Base-by-base conservation (phyloP, 1,140 invertebrate genomes). In the Sycobia sp. region DNA sequence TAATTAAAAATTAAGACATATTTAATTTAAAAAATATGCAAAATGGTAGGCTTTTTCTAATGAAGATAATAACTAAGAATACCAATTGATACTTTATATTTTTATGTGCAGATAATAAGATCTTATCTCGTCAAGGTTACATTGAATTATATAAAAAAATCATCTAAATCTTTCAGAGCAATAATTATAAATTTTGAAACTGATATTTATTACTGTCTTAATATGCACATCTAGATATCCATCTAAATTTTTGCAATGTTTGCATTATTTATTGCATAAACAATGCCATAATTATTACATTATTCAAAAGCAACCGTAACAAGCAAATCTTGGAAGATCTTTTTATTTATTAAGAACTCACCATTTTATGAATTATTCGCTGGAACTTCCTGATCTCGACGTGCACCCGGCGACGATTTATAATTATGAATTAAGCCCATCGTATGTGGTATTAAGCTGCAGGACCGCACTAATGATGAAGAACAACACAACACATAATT, bases 351-450 rank as follows among this genome's bases (percentile, higher is more conserved):
- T 3, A n/a, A 50, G 23, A 22, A 62, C 54, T 63, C 39, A 65
- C 63, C 63, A 65, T 65, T 65, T 65, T 65, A 65, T 23, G 57
- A 65, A 36, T 50, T 16, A n/a, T 43, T 49, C 41, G 27, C 41
- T 39, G 23, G 38, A 29, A 55, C 27, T 55, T 27, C 5, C 38
- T 25, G 43, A 57, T 57, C 27, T 32, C 38, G 23, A 57, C 14
- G 38, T 57, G 22, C 25, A 63, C 46, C 62, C 53, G 62, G 55
- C 62, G 49, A 64, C 34, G 23, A 65, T 43, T 61, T 44, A 18
- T 25, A 36, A 47, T 22, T n/a, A 18, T 27, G 34, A 13, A 3
- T 49, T n/a, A 62, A n/a, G 43, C n/a, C 60, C 60, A 62, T 62
- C 44, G 51, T 62, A 49, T 8, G 51, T 22, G 23, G 14, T 4